A percentile compares a stretch with the other conserved stretches of the same genome.
phyloP scores from a whole-genome alignment of 2,888 invertebrate species.

The Pyralis farinalis region DNA sequence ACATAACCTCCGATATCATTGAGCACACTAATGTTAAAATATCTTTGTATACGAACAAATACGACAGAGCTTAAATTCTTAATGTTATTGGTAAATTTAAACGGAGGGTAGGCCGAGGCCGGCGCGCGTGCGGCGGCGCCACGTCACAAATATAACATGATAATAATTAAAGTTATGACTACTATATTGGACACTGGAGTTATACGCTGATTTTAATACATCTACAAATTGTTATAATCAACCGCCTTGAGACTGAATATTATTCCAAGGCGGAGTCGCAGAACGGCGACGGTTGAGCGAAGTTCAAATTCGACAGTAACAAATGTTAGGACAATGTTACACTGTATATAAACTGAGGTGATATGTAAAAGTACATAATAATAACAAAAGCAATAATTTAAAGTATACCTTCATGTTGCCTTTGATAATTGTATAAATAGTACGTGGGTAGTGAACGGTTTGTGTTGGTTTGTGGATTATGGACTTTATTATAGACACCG shows the following conservation, averaged over 20 bases:
- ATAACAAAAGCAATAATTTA: slow-evolving; percentile 78
- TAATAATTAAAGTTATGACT: slow-evolving; percentile 20
- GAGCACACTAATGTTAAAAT: slow-evolving; percentile 60
- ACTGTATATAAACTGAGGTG: slow-evolving; percentile 71
- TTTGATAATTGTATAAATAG: slow-evolving; percentile 67
- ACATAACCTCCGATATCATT: slow-evolving; percentile 43
- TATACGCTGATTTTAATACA: slow-evolving; percentile 15
- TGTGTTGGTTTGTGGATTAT: slow-evolving; percentile 47
- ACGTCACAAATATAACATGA: slow-evolving; percentile 30
- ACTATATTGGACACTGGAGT: slow-evolving; percentile 12
- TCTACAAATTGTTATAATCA: slow-evolving; percentile 23
- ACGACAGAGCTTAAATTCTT: slow-evolving; percentile 74
- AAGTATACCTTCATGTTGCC: slow-evolving; percentile 80
- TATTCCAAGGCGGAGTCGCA: slow-evolving; percentile 39
- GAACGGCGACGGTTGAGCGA: slow-evolving; percentile 17
- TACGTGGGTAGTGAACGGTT: slow-evolving; percentile 50
- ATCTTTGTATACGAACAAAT: slow-evolving; percentile 79
- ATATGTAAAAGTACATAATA: slow-evolving; percentile 74
- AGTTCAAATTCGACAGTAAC: slow-evolving; percentile 57
- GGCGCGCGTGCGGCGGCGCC: slow-evolving; percentile 10
- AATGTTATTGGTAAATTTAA: slow-evolving; percentile 53
- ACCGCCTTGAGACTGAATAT: slow-evolving; percentile 63
- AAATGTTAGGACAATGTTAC: slow-evolving; percentile 36
- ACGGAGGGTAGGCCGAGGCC: slow-evolving; percentile 34
- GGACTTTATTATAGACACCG: slow-evolving; percentile 42